Conservation (phyloP, 2,797 vertebrate species). For the Thamnophis elegans region DNA sequence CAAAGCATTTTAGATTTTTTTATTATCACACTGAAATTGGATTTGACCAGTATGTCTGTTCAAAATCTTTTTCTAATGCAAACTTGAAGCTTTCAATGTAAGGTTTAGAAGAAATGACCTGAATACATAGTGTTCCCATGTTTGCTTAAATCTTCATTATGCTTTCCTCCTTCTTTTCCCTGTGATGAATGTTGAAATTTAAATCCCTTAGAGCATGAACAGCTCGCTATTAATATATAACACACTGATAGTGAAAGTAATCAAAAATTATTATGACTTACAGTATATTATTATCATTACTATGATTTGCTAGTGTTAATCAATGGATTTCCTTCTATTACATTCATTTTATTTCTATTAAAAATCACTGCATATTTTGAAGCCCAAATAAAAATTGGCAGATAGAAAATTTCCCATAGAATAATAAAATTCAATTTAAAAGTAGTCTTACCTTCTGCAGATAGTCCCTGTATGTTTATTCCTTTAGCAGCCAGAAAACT, state of each 20-base stretch:
- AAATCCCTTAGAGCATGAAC: not conserved
- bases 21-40: not conserved
- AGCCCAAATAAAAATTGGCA: not conserved
- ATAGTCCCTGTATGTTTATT: conserved; percentile 97
- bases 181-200: conserved; percentile 1
- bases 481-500: conserved; percentile 97
- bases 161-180: not conserved
- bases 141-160: not conserved
- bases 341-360: not conserved
- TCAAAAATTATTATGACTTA: not conserved
- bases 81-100: not conserved
- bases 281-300: not conserved
- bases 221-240: not conserved
- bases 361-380: not conserved
- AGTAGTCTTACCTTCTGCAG: conserved; percentile 88
- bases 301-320: not conserved
- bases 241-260: not conserved
- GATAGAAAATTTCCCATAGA: not conserved
- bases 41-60: not conserved
- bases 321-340: not conserved
- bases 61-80: not conserved
- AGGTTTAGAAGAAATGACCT: not conserved
- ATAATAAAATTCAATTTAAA: conserved; percentile 13
- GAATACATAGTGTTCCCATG: not conserved
- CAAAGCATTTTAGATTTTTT: not conserved